Conservation (phyloP, 2,888 invertebrate species). For the Acrocyrtus sp. region DNA sequence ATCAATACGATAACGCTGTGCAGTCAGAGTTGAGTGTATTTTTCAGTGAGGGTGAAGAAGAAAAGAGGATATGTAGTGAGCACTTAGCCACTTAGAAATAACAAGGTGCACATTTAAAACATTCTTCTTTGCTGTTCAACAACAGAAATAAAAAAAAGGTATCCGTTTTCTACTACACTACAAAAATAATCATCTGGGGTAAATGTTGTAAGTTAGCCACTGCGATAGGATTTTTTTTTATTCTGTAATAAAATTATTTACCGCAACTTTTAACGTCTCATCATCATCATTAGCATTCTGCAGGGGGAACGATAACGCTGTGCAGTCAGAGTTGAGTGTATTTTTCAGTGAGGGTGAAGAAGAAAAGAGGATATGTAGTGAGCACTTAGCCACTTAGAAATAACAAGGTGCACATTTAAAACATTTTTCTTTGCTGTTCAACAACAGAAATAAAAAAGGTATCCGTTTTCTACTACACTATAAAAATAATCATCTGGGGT, state of each 20-base stretch:
- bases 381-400: not conserved
- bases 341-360: no score
- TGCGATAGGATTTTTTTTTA: not conserved
- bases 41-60: constrained; percentile 3
- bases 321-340: no score
- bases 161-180: not conserved
- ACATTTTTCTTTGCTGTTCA: not conserved
- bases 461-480: not conserved
- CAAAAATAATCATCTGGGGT: not conserved
- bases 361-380: no score
- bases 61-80: not conserved
- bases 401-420: not conserved
- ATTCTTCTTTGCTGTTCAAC: not conserved
- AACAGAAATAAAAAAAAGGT: not conserved
- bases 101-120: not conserved
- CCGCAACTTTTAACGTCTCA: not conserved
- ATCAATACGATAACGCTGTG: no score
- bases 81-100: not conserved
- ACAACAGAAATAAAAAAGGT: not conserved
- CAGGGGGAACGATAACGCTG: no score
- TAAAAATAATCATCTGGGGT: not conserved
- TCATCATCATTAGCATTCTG: not conserved
- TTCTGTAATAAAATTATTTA: no score
- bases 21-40: no score
- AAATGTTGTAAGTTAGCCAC: no score